Evolutionary conservation across 2,888 invertebrate species (phyloP).

Genomic region (Coremacera marginata): DNA sequence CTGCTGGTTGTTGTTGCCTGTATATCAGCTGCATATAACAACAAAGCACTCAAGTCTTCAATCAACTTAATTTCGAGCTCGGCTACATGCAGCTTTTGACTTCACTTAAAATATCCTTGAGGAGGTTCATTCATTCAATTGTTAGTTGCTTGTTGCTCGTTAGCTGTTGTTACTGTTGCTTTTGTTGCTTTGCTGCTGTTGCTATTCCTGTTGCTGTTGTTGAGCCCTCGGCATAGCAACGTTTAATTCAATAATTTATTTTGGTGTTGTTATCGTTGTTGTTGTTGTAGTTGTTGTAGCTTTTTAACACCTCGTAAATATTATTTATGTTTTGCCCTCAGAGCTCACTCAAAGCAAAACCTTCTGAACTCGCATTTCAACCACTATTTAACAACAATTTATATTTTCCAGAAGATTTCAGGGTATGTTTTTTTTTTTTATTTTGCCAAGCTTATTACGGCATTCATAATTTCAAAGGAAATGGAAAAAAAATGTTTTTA

Average conservation of each 20-base stretch:
- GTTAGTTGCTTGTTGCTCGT: conserved; percentile 1
- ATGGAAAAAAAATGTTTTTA: too few relatives aligned
- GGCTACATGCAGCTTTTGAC: too few relatives aligned
- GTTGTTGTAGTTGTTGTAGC: conserved; percentile 32
- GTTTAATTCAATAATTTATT: conserved; percentile 22
- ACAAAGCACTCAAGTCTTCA: neutral
- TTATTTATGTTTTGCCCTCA: conserved; percentile 22
- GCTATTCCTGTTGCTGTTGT: neutral
- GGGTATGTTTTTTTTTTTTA: too few relatives aligned
- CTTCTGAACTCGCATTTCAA: too few relatives aligned
- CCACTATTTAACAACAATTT: too few relatives aligned
- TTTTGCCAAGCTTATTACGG: too few relatives aligned
- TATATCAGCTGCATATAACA: too few relatives aligned
- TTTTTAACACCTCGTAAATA: conserved; percentile 34
- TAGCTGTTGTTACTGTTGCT: conserved; percentile 4
- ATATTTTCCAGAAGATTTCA: too few relatives aligned
- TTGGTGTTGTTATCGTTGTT: neutral
- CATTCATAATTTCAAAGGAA: too few relatives aligned
- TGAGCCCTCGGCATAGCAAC: conserved; percentile 11
- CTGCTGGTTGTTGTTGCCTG: too few relatives aligned
- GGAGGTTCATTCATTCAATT: conserved; percentile 4
- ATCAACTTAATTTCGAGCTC: too few relatives aligned
- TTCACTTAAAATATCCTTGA: conserved; percentile 4
- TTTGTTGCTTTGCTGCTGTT: neutral
- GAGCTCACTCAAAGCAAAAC: neutral